Conservation (phyloP, 2,888 invertebrate genomes). For the Dolichopus griseipennis region DNA sequence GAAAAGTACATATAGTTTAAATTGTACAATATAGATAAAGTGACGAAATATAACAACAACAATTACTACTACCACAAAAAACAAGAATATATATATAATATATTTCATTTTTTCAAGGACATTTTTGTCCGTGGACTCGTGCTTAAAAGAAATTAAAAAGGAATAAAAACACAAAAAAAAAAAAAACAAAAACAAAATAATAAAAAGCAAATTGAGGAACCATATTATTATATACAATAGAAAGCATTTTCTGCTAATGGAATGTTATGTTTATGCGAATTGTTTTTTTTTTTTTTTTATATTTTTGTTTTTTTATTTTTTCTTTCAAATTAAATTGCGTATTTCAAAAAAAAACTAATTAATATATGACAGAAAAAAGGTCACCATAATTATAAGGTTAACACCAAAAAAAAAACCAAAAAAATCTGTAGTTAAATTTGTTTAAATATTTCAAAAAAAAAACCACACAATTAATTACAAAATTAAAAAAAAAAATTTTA, state of each 20-base stretch:
- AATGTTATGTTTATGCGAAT: not conserved
- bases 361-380: not conserved
- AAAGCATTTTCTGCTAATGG: not conserved
- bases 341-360: not conserved
- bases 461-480: too few species aligned
- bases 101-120: not conserved
- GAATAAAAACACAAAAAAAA: not conserved
- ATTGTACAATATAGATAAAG: too few species aligned
- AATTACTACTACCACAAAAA: too few species aligned
- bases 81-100: not conserved
- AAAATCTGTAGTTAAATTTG: not conserved
- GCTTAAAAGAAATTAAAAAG: constrained; percentile 1
- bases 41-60: too few species aligned
- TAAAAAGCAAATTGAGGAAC: too few species aligned
- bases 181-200: not conserved
- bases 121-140: not conserved
- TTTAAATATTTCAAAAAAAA: too few species aligned
- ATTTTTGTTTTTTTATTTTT: too few species aligned
- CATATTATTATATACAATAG: not conserved
- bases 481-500: too few species aligned
- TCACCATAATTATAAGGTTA: not conserved
- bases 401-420: not conserved
- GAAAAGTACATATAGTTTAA: too few species aligned
- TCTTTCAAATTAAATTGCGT: not conserved
- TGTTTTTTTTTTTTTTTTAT: too few species aligned